A percentile compares a stretch with the other conserved stretches of the same genome.
Evolutionary conservation across 2,113 vertebrate species (phyloP).

Genomic region (Pithys albifrons): DNA sequence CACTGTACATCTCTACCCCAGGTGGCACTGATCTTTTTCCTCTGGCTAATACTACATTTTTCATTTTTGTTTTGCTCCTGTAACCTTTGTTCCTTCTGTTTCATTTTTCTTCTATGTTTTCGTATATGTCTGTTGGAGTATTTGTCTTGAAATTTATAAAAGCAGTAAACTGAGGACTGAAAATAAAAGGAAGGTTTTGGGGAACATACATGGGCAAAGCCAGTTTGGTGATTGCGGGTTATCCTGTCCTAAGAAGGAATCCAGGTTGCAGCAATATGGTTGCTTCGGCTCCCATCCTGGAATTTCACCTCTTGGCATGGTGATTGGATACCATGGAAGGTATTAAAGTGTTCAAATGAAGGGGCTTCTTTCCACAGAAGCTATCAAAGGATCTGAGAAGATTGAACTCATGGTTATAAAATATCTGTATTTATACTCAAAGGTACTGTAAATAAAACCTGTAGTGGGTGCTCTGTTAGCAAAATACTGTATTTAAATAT

Average conservation of each 20-base stretch:
- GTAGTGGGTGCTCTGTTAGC: background rate
- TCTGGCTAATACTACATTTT: background rate
- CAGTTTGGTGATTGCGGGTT: background rate
- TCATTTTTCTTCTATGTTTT: background rate
- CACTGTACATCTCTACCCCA: background rate
- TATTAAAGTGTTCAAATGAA: background rate
- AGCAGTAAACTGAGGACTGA: background rate
- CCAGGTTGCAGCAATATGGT: background rate
- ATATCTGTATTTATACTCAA: background rate
- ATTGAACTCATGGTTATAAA: background rate
- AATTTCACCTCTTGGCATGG: background rate
- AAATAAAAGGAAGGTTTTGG: background rate
- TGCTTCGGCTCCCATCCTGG: background rate
- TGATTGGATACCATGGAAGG: background rate
- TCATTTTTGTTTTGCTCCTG: background rate
- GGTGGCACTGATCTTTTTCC: background rate
- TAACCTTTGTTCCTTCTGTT: background rate
- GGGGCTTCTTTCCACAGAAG: background rate
- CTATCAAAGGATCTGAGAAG: background rate
- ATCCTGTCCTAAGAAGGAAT: background rate
- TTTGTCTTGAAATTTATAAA: background rate
- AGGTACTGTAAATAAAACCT: background rate
- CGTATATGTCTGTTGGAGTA: rapidly evolving
- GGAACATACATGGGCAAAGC: background rate
- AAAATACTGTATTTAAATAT: background rate